phyloP scores from a whole-genome alignment of 2,797 vertebrate species.

The Pterois miles region DNA sequence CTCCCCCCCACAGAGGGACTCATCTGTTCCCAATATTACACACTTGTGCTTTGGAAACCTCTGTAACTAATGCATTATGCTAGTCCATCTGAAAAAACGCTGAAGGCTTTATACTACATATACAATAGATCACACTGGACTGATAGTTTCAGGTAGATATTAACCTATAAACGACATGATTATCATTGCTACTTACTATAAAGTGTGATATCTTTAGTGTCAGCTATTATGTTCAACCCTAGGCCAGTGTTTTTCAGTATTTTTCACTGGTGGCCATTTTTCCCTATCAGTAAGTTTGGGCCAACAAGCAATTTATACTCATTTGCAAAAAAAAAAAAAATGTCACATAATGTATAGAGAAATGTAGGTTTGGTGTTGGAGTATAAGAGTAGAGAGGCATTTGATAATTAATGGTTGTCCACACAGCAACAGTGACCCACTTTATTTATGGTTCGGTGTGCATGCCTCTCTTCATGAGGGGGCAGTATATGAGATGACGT shows the following conservation, averaged over 20 bases:
- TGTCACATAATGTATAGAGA: neutral
- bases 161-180: slow-evolving; percentile 14
- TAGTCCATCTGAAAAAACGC: slow-evolving; percentile 73
- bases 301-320: neutral
- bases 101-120: slow-evolving; percentile 62
- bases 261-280: neutral
- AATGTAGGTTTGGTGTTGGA: neutral
- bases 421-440: neutral
- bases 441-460: neutral
- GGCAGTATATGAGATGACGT: neutral
- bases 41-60: slow-evolving; percentile 80
- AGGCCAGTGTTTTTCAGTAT: neutral
- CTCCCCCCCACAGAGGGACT: slow-evolving; percentile 66
- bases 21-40: slow-evolving; percentile 86
- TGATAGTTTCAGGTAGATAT: slow-evolving; percentile 50
- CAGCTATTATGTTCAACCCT: neutral
- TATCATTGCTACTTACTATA: neutral
- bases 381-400: neutral
- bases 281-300: neutral
- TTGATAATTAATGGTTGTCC: neutral
- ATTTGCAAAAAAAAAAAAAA: neutral
- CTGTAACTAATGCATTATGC: slow-evolving; percentile 81
- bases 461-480: neutral
- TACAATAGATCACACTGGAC: slow-evolving; percentile 44
- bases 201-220: neutral